A percentile compares a stretch with the other conserved stretches of the same genome.
Conservation (phyloP, 2,113 vertebrate genomes). For the Psettodes erumei region DNA sequence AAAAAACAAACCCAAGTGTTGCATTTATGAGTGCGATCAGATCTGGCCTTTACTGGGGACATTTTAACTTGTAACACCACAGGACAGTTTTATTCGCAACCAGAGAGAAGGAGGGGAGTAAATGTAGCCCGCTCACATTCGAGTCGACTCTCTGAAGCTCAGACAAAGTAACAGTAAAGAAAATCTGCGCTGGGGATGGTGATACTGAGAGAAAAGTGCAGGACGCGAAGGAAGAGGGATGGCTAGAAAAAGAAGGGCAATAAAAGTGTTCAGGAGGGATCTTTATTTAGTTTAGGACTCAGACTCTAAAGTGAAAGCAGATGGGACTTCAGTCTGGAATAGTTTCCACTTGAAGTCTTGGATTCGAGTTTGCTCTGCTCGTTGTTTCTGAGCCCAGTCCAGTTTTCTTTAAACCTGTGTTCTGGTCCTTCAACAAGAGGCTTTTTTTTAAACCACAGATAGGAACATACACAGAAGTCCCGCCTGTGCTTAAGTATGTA, state of each 20-base stretch:
- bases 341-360: conserved; percentile 85
- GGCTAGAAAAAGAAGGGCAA: conserved; percentile 68
- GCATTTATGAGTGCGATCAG: conserved; percentile 37
- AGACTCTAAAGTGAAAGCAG: conserved; percentile 84
- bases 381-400: conserved; percentile 67
- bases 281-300: conserved; percentile 84
- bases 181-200: conserved; percentile 25
- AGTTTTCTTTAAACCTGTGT: conserved; percentile 65
- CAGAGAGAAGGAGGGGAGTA: conserved; percentile 29
- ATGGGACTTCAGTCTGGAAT: conserved; percentile 80
- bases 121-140: conserved; percentile 30
- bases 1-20: conserved; percentile 49
- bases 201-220: conserved; percentile 33
- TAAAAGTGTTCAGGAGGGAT: conserved; percentile 81
- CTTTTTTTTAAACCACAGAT: conserved; percentile 39
- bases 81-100: conserved; percentile 63
- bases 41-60: conserved; percentile 39
- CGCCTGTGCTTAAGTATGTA: background rate
- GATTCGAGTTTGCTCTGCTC: conserved; percentile 68
- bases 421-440: conserved; percentile 52
- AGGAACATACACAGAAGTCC: conserved; percentile 29
- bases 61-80: conserved; percentile 51
- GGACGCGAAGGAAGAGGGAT: conserved; percentile 52
- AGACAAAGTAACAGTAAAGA: conserved; percentile 57
- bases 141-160: conserved; percentile 44